A percentile compares a stretch with the other conserved stretches of the same genome.
Conservation (phyloP, 2,888 invertebrate species). For the Clistopyga incitator region DNA sequence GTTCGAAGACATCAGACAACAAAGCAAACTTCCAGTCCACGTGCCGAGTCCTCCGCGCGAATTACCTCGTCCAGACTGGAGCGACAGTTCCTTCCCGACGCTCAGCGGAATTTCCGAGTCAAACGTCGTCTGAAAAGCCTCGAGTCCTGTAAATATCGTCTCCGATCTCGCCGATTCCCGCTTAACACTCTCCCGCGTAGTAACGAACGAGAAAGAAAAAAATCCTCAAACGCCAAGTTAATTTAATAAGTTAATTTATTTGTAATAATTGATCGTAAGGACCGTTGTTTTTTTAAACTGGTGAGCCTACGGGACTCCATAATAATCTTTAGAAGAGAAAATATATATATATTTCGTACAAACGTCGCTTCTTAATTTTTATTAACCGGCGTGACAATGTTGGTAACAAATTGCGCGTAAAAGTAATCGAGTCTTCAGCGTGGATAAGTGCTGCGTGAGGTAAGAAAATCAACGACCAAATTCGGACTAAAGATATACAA, state of each 20-base stretch:
- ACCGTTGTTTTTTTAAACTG: slow-evolving; percentile 31
- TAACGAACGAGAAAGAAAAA: slow-evolving; percentile 17
- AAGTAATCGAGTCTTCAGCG: slow-evolving; percentile 35
- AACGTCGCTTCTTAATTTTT: slow-evolving; percentile 53
- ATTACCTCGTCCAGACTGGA: slow-evolving; percentile 77
- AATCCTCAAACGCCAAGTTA: slow-evolving; percentile 13
- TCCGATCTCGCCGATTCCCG: background rate
- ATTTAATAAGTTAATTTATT: slow-evolving; percentile 62
- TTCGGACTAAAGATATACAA: slow-evolving; percentile 31
- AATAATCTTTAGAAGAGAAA: slow-evolving; percentile 42
- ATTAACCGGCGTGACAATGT: slow-evolving; percentile 67
- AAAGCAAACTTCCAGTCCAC: slow-evolving; percentile 73
- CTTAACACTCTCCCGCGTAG: background rate
- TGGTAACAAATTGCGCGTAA: slow-evolving; percentile 70
- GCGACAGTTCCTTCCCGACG: slow-evolving; percentile 76
- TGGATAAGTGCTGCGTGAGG: slow-evolving; percentile 45
- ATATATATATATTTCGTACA: slow-evolving; percentile 64
- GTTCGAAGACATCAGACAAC: slow-evolving; percentile 73
- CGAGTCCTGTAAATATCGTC: slow-evolving; percentile 13
- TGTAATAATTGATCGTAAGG: slow-evolving; percentile 29
- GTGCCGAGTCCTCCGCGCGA: slow-evolving; percentile 76
- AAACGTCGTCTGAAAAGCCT: slow-evolving; percentile 62
- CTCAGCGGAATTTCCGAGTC: slow-evolving; percentile 75
- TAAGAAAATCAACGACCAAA: slow-evolving; percentile 46
- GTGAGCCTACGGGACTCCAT: slow-evolving; percentile 32